Base-by-base conservation (phyloP, 1,140 invertebrate genomes). In the Pseudachorutes palmiensis region DNA sequence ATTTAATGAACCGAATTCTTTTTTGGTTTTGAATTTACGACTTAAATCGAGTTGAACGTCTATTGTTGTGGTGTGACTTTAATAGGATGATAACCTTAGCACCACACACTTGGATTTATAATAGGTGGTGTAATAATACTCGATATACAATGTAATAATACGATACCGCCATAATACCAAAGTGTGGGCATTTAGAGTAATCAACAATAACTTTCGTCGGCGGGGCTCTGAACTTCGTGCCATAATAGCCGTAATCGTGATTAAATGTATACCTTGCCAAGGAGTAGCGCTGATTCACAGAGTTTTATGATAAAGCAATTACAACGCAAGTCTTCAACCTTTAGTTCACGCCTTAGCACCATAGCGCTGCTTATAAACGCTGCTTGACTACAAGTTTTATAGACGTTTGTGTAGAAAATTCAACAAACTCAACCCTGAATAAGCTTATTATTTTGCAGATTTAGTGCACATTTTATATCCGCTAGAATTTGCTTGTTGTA, bases 1-100 rank as follows among this genome's bases (percentile, higher is more conserved):
- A 55, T 55, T 55, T 55, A 55, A 55, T 55, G 51, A 55, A 55
- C 14, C 14, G 51, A 55, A 55, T 55, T 55, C 51, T 22, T 55
- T n/a, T n/a, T 5, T 55, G 51, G 51, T 55, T 55, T 14, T 12
- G 12, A 24, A 26, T 9, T 55, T 16, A 24, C 5, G 51, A 26
- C 5, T 5, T 55, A 41, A 41, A 19, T 26, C 51, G 51, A 24
- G 51, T 14, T 3, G 51, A 55, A 26, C 24, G 51, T 55, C 12
- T 26, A 16, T 55, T 55, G 24, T 55, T 14, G 24, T 55, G 51
- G 12, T 12, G 24, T 55, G 51, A 55, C 51, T 14, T 14, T 19
- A 55, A 55, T 55, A 41, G 5, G 51, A 55, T 55, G 51, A 55
- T 55, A 55, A 55, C 9, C 24, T 9, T 26, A 16, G 51, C 51